Evolutionary conservation across 2,888 invertebrate species (phyloP).

Genomic region (Aelia acuminata): DNA sequence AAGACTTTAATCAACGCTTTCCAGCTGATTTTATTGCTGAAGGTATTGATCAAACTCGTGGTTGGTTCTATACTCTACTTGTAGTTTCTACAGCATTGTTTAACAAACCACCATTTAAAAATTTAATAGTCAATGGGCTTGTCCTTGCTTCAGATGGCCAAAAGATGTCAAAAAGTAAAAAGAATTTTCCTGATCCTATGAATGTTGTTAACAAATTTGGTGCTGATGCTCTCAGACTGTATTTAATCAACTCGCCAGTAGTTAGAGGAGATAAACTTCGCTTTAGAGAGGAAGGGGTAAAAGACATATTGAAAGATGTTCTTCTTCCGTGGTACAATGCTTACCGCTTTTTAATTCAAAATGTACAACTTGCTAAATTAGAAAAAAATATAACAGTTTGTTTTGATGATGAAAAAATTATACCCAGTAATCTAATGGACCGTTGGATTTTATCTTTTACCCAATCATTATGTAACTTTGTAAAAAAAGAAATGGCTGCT

Average conservation of each 20-base stretch:
- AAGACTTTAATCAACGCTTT: slow-evolving; percentile 90
- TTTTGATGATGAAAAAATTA: slow-evolving; percentile 69
- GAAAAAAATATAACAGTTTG: slow-evolving; percentile 67
- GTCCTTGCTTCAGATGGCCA: slow-evolving; percentile 97
- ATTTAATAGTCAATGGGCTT: slow-evolving; percentile 95
- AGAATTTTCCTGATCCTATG: slow-evolving; percentile 98
- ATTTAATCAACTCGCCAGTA: slow-evolving; percentile 97
- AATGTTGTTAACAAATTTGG: slow-evolving; percentile 92
- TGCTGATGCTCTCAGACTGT: slow-evolving; percentile 95
- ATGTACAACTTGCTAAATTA: slow-evolving; percentile 82
- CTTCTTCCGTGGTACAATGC: slow-evolving; percentile 98
- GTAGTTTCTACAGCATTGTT: slow-evolving; percentile 97
- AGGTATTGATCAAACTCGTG: slow-evolving; percentile 97
- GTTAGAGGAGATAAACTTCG: slow-evolving; percentile 96
- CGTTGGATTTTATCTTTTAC: slow-evolving; percentile 97
- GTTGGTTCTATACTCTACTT: slow-evolving; percentile 99
- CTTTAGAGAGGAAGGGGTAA: slow-evolving; percentile 97
- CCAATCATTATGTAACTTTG: slow-evolving; percentile 90
- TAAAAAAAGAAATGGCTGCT: slow-evolving; percentile 92
- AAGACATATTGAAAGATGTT: slow-evolving; percentile 96
- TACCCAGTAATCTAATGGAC: slow-evolving; percentile 88
- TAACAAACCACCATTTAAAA: slow-evolving; percentile 97
- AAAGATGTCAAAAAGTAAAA: slow-evolving; percentile 99
- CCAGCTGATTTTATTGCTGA: slow-evolving; percentile 99
- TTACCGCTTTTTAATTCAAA: slow-evolving; percentile 94